These are phyloP conservation scores for Bucco capensis DNA, from an alignment of 2,113 vertebrate species.

Conservation along the genomic window DNA sequence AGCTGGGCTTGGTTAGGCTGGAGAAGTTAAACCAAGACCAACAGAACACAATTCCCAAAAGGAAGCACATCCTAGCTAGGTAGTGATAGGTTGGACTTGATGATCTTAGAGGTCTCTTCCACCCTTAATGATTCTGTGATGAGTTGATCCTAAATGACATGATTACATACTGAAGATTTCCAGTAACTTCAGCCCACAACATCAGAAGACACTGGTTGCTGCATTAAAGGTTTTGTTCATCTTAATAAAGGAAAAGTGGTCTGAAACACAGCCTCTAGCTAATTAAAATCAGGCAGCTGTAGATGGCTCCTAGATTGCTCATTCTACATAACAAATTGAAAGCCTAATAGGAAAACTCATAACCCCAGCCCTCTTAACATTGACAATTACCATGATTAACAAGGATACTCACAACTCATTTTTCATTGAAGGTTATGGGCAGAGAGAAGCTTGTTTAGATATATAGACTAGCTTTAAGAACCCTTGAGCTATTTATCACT, in stretches of 20 bases:
- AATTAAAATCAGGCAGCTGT: slow-evolving; percentile 73
- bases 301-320: slow-evolving; percentile 77
- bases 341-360: slow-evolving; percentile 83
- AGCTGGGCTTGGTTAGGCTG: no score
- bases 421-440: slow-evolving; percentile 85
- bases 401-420: slow-evolving; percentile 89
- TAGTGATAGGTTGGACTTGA: no score
- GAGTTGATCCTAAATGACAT: neutral
- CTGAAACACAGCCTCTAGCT: slow-evolving; percentile 47
- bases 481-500: slow-evolving; percentile 77
- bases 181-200: neutral
- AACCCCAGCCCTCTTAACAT: slow-evolving; percentile 85
- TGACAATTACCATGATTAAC: slow-evolving; percentile 91
- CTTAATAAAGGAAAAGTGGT: slow-evolving; percentile 14
- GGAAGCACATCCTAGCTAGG: no score
- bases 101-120: no score
- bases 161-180: neutral
- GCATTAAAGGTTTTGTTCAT: slow-evolving; percentile 40
- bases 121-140: no score
- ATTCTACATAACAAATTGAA: slow-evolving; percentile 83
- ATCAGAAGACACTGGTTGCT: slow-evolving; percentile 1
- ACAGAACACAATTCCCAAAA: no score
- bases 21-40: no score
- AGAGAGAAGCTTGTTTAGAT: slow-evolving; percentile 91
- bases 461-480: slow-evolving; percentile 79